Base-by-base conservation (phyloP, 2,888 invertebrate species). In the Carterocephalus palaemon region DNA sequence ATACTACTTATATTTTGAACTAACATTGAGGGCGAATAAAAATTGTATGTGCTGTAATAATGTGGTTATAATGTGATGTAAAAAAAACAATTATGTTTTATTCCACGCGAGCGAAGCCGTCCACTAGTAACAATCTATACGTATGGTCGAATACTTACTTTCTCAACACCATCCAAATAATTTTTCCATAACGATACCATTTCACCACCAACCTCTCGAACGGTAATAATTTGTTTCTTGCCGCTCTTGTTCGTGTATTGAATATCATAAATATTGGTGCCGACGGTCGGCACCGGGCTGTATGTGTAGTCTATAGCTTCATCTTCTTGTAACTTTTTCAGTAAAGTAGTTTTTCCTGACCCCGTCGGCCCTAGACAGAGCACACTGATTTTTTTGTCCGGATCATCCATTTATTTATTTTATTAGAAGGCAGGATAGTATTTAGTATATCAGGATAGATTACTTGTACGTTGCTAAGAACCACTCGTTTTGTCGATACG, bases 111-210 rank as follows among this genome's bases (percentile, higher is more conserved):
- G n/a, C n/a, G n/a, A n/a, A n/a, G n/a, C 2, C 4, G n/a, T 3
- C 13, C 6, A 16, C 12, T n/a, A n/a, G n/a, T n/a, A n/a, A n/a
- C n/a, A n/a, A n/a, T n/a, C n/a, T n/a, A n/a, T n/a, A n/a, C n/a
- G n/a, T n/a, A n/a, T n/a, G n/a, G n/a, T 28, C 6, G 7, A 26
- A 26, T 28, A 51, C 62, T 52, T 56, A 83, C 85, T 73, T 92
- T 92, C 48, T 88, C 86, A 15, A 89, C 70, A 37, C 90, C 90
- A 28, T 89, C 88, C 53, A 92, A 92, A 69, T 95, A 95, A 64
- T 92, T 92, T 12, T 89, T 89, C 95, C 95, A 95, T 37, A 95
- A 83, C 2, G 94, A 92, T 38, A 93, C 93, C 92, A 95, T 93
- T 51, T 90, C 89, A 2, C 95, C 95, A 0, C 95, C 95, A 15